Conservation (phyloP, 1,140 invertebrate species). For the Lamellibrachia luymesi region DNA sequence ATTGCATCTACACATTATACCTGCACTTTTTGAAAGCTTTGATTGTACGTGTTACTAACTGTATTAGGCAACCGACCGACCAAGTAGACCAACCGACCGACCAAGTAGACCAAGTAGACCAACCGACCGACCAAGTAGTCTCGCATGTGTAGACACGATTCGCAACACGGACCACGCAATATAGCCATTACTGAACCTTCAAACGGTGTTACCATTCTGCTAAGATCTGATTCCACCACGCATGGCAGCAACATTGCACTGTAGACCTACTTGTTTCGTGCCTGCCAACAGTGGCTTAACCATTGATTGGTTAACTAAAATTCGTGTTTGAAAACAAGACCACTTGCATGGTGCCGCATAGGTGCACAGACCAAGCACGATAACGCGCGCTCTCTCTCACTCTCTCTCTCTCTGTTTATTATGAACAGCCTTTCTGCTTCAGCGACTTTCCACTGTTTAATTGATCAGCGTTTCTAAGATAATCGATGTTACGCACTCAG, state of each 20-base stretch:
- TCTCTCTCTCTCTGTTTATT: constrained; percentile 3
- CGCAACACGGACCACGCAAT: neutral
- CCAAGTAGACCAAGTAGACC: neutral
- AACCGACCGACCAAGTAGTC: neutral
- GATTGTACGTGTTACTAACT: too few species aligned
- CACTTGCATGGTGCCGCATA: neutral
- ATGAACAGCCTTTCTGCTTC: neutral
- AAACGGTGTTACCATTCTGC: too few species aligned
- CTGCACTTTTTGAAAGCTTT: too few species aligned
- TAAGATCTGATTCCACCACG: too few species aligned
- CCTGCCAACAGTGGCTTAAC: neutral
- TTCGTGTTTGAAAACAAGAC: neutral
- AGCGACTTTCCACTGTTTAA: neutral
- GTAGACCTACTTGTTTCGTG: neutral
- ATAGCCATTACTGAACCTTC: neutral
- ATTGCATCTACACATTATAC: too few species aligned
- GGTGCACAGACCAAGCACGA: neutral
- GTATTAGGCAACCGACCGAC: neutral
- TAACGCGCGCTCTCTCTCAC: neutral
- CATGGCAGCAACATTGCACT: neutral
- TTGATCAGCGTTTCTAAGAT: neutral
- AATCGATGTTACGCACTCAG: neutral
- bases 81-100: neutral
- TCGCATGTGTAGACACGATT: neutral
- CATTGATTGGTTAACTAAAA: neutral